Base-by-base conservation (phyloP, 2,113 vertebrate species). In the Tetrax tetrax region DNA sequence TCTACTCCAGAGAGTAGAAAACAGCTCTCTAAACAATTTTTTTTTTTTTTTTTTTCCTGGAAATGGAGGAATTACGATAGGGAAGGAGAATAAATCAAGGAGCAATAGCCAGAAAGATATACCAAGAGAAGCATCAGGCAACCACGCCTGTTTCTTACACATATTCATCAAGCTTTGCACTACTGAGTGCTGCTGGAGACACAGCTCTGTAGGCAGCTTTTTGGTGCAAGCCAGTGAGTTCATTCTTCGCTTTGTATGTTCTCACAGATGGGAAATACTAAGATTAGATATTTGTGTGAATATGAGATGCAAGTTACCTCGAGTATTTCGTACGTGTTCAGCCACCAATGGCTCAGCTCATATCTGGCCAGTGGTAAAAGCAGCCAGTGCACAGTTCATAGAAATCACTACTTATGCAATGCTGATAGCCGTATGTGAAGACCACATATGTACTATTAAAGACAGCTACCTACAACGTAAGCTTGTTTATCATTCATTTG, bases 341-440 rank as follows among this genome's bases (percentile, higher is more conserved):
- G 43, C 12, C 31, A 70, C 41, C 35, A 37, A 1, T 21, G n/a
- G 20, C 38, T 88, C 48, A 66, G 13, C 27, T 91, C 33, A 57
- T 17, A 22, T 60, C 29, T 43, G 65, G 8, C 5, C n/a, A 51
- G 28, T 11, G 20, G 10, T 16, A 77, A 54, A 23, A 81, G 38
- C 45, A 76, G 17, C 35, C 38, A 64, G 11, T n/a, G 56, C 4
- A 51, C 0, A 2, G 10, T 37, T 43, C 38, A n/a, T 1, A 45
- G 38, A 56, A 57, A 72, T 66, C 25, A 14, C 21, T 60, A 6
- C 6, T 41, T 56, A 14, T 15, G 9, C 23, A 29, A 43, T 48
- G 31, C 2, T 60, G 43, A 41, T 3, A 83, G 27, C 9, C 37
- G 14, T 20, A 41, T 5, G 8, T 64, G 41, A 89, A 64, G 41